Percentiles rank a stretch among this genome's conserved stretches.
Conservation (phyloP, 2,113 vertebrate genomes). For the Pseudopodoces humilis region DNA sequence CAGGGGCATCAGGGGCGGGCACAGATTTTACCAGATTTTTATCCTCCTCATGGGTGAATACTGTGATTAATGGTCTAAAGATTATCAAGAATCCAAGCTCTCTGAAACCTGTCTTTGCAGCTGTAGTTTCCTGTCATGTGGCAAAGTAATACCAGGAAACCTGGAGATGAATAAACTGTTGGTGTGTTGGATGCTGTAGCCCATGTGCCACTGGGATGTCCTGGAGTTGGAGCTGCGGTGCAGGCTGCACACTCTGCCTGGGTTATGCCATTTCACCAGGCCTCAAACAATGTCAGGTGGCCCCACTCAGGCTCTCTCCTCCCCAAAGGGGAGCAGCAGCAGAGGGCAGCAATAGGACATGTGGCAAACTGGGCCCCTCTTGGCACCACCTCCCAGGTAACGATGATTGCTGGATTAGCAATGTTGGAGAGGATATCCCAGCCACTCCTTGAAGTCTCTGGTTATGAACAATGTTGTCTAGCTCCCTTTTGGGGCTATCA, state of each 20-base stretch:
- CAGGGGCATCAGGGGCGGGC: fast-evolving
- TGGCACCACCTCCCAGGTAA: fast-evolving
- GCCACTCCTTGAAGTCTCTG: fast-evolving
- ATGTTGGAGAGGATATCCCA: neutral
- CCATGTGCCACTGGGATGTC: fast-evolving
- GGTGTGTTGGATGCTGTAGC: neutral
- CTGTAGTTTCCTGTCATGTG: fast-evolving
- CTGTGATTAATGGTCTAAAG: neutral
- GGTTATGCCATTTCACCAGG: fast-evolving
- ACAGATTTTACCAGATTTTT: neutral
- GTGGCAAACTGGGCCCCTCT: fast-evolving
- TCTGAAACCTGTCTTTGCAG: neutral
- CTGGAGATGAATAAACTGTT: neutral
- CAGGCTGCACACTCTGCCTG: neutral
- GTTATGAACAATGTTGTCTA: neutral
- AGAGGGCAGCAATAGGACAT: fast-evolving
- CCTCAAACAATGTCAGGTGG: neutral
- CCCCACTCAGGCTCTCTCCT: no score
- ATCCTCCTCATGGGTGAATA: neutral
- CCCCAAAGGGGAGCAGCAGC: neutral
- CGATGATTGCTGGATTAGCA: fast-evolving
- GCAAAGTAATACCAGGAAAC: neutral
- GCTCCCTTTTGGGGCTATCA: neutral
- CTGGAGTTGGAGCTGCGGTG: neutral
- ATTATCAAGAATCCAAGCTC: neutral